A percentile compares a stretch with the other conserved stretches of the same genome.
Evolutionary conservation across 2,888 invertebrate genomes (phyloP).

Genomic region (Pimpla rufipes): DNA sequence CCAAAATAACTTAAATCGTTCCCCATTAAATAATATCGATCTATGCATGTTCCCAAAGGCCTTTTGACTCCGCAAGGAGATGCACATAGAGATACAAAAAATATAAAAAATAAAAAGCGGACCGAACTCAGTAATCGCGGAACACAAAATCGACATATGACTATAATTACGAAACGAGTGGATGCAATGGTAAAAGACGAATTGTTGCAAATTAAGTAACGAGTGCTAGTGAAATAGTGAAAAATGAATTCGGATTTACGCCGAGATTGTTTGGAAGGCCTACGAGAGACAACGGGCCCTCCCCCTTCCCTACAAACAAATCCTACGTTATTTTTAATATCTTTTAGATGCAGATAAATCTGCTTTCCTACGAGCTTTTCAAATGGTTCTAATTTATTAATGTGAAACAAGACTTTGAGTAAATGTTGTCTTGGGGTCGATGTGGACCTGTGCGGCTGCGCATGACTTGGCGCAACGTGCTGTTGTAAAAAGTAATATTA

Average conservation of each 20-base stretch:
- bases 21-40: background rate
- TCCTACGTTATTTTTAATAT: slow-evolving; percentile 44
- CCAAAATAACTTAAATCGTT: background rate
- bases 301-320: slow-evolving; percentile 40
- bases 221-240: slow-evolving; percentile 32
- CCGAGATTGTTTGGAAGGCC: slow-evolving; percentile 20
- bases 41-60: slow-evolving; percentile 22
- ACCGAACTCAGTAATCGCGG: slow-evolving; percentile 8
- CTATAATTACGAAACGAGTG: slow-evolving; percentile 41
- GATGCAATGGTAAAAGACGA: slow-evolving; percentile 27
- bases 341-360: slow-evolving; percentile 23
- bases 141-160: slow-evolving; percentile 41
- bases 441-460: slow-evolving; percentile 4
- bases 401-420: slow-evolving; percentile 45
- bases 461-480: slow-evolving; percentile 33
- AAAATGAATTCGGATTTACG: background rate
- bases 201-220: slow-evolving; percentile 39
- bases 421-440: slow-evolving; percentile 25
- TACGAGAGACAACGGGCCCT: slow-evolving; percentile 29
- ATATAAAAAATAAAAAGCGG: slow-evolving; percentile 7
- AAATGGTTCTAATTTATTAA: slow-evolving; percentile 65
- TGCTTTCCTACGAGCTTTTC: slow-evolving; percentile 69
- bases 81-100: slow-evolving; percentile 32
- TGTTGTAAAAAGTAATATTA: slow-evolving; percentile 60
- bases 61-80: slow-evolving; percentile 24